Evolutionary conservation across 2,113 vertebrate species (phyloP), one percentile per base, ranked within the genome.

Genomic region (Bubalus kerabau): DNA sequence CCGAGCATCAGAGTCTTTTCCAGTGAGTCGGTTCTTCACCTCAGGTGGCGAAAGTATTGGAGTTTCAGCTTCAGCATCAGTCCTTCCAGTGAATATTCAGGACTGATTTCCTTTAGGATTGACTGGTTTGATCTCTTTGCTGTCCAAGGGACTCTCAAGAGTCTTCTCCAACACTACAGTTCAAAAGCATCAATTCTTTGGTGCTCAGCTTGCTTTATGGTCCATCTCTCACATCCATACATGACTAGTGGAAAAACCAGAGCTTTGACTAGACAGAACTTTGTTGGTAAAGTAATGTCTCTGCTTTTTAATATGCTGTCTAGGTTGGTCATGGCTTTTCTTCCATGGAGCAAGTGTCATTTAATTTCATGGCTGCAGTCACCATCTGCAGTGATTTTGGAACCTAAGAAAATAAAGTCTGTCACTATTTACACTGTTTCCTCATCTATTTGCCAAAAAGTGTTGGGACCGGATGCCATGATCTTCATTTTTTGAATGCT

Each of bases 21-120:
- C n/a, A 36, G 0, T 71, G 10, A 36, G 19, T 71, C 10, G 21
- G 17, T 19, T 36, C 64, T 71, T 71, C 0, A 0, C 10, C 5
- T 71, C n/a, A 40, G 10, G 19, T 71, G 19, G 19, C 1, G 2
- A 71, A 36, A 71, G n/a, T 71, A 71, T 23, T 36, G 19, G 67
- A 71, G 67, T 21, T 71, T 36, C 64, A 71, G n/a, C 64, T 36
- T 71, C n/a, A 71, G 67, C 64, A 36, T 71, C n/a, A 36, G n/a
- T 71, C 64, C 19, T 71, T 40, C 17, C 64, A 71, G 9, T 71
- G 64, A 71, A 71, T 71, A 36, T 71, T 71, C 19, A 71, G 64
- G 64, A 71, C 64, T 71, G 64, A 36, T 71, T 36, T 71, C n/a
- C 64, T 36, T 71, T 71, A 71, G 9, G 17, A 36, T 11, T 71